phyloP scores from a whole-genome alignment of 2,888 invertebrate species.

The Andrena marginata region DNA sequence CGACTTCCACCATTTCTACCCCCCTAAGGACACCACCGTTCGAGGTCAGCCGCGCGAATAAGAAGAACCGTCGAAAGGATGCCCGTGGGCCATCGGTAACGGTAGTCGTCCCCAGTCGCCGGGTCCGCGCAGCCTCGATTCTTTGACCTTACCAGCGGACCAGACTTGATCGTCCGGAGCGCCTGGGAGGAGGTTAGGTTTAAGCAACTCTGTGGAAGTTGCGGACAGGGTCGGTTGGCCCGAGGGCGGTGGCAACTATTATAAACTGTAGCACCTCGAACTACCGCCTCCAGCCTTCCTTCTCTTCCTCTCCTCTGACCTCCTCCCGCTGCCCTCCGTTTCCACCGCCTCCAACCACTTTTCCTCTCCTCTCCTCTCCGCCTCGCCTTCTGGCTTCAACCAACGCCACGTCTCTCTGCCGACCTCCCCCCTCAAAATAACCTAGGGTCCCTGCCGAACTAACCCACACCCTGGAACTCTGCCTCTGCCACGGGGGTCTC shows the following conservation, averaged over 20 bases:
- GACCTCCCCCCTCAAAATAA: slow-evolving; percentile 75
- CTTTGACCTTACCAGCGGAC: slow-evolving; percentile 66
- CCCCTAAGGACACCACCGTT: neutral
- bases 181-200: slow-evolving; percentile 81
- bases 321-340: slow-evolving; percentile 67
- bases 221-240: slow-evolving; percentile 81
- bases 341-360: slow-evolving; percentile 64
- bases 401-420: slow-evolving; percentile 65
- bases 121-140: slow-evolving; percentile 48
- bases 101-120: neutral
- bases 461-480: slow-evolving; percentile 80
- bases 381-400: slow-evolving; percentile 45
- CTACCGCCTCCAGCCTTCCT: slow-evolving; percentile 82
- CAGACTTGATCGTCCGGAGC: slow-evolving; percentile 75
- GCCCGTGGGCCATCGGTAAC: neutral
- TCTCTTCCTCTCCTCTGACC: slow-evolving; percentile 72
- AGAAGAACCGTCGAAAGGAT: neutral
- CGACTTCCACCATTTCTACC: neutral
- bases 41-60: neutral
- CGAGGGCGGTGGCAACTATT: slow-evolving; percentile 84
- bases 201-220: slow-evolving; percentile 85
- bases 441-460: slow-evolving; percentile 82
- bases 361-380: slow-evolving; percentile 41
- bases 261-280: slow-evolving; percentile 85
- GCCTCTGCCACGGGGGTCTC: slow-evolving; percentile 68